Conservation (phyloP, 2,113 vertebrate species). For the Spheniscus mendiculus region DNA sequence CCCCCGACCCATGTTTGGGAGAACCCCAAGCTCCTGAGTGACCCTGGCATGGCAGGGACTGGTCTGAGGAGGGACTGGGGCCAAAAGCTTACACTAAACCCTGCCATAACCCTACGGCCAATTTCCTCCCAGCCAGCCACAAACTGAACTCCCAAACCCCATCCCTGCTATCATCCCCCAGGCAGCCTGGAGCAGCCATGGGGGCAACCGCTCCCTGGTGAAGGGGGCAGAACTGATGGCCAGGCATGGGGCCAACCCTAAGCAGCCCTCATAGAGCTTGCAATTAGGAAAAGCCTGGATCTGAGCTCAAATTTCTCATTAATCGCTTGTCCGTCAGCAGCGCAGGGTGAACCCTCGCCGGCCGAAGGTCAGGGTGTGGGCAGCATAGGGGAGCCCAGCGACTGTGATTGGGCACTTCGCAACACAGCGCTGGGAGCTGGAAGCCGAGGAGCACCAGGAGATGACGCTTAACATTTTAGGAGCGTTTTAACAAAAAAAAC, state of each 20-base stretch:
- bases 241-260: not conserved
- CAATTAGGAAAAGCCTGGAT: not conserved
- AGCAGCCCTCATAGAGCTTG: not conserved
- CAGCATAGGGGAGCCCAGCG: not conserved
- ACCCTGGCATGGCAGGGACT: not conserved
- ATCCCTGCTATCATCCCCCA: not conserved
- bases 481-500: not conserved
- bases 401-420: not conserved
- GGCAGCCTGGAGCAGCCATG: not conserved
- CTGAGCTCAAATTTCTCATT: not conserved
- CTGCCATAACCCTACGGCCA: not conserved
- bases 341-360: not conserved
- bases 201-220: rapidly evolving
- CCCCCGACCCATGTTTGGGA: not conserved
- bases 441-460: not conserved
- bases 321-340: not conserved
- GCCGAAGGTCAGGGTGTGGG: not conserved
- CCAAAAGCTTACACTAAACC: not conserved
- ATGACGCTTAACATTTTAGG: not conserved
- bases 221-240: not conserved
- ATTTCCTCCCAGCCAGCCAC: not conserved
- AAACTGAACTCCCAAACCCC: too few relatives aligned
- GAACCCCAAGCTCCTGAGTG: not conserved
- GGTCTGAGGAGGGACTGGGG: not conserved
- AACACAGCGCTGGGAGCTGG: not conserved